A percentile compares a stretch with the other conserved stretches of the same genome.
phyloP scores from a whole-genome alignment of 1,140 invertebrate species.

The Drosophila fuyamai region DNA sequence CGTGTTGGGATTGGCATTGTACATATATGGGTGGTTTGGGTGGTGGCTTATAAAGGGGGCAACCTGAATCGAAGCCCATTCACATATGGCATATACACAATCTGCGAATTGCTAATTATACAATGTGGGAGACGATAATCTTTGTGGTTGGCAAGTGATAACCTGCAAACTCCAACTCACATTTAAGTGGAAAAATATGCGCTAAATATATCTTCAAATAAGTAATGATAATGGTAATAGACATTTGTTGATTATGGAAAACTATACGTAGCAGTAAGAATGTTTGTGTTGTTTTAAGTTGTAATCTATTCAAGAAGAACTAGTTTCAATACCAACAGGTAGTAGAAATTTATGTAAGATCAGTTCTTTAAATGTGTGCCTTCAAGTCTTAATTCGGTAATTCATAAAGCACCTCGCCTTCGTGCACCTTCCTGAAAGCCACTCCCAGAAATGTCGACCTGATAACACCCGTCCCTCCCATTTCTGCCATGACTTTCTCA shows the following conservation, averaged over 20 bases:
- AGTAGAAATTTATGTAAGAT: not conserved
- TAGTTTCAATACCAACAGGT: not conserved
- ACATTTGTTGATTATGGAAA: not conserved
- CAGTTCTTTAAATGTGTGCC: not conserved
- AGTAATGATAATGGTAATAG: not conserved
- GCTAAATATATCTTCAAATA: not conserved
- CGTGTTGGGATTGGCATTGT: slow-evolving; percentile 51
- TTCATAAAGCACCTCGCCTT: not conserved
- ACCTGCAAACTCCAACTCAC: not conserved
- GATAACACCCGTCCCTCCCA: slow-evolving; percentile 1
- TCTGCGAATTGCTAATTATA: slow-evolving; percentile 12
- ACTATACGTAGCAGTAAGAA: not conserved
- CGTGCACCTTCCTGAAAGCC: slow-evolving; percentile 2
- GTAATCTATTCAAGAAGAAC: not conserved
- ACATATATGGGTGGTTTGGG: not conserved
- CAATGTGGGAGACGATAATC: slow-evolving; percentile 1
- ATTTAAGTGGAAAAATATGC: not conserved
- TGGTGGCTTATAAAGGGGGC: slow-evolving; percentile 1
- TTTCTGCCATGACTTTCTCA: slow-evolving; percentile 5
- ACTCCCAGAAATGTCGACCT: slow-evolving; percentile 25
- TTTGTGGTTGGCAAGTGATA: not conserved
- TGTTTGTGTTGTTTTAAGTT: no score
- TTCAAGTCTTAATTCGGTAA: not conserved
- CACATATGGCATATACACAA: slow-evolving; percentile 8
- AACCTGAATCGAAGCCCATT: slow-evolving; percentile 9